Base-by-base conservation (phyloP, 1,140 invertebrate genomes). In the Drosophila mayri region DNA sequence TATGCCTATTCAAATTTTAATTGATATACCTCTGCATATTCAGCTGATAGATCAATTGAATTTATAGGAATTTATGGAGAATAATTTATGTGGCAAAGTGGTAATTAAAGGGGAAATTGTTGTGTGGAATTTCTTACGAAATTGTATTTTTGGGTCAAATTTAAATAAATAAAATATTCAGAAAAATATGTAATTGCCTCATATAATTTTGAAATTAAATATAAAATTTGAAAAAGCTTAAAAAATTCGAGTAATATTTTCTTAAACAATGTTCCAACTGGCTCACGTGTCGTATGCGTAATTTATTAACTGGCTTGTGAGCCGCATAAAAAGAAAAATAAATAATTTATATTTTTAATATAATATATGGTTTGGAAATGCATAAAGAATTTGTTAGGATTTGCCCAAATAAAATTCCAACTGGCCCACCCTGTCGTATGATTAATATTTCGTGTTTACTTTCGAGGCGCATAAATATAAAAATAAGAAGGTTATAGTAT, bases 1-100 rank as follows among this genome's bases (percentile, higher is more conserved):
- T 46, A 41, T 41, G 35, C 35, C 20, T 25, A 57, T 57, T 57
- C 54, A 57, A 57, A 40, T 22, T 38, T 22, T 54, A 54, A 54
- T 54, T 54, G 28, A 61, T 32, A 14, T 30, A 32, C 18, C 8
- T 61, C 11, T 25, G 32, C 8, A 20, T 38, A 22, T 38, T 37
- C 28, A 28, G 28, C 6, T 6, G 20, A 32, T n/a, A 20, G 14
- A 58, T 32, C 18, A 59, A 40, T 63, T 52, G 28, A 54, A 38
- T 22, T 54, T 54, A 38, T 16, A 38, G 5, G 9, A 38, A 54
- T 54, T 54, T 38, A n/a, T 54, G 1, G 14, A 0, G 8, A 54
- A 38, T 38, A 2, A 54, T 16, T 54, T 20, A 54, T 16, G 0
- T 22, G 50, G 4, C 14, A 22, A 8, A 37, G 14, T 37, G 50